Evolutionary conservation across 2,888 invertebrate species (phyloP).

Genomic region (Taenaris catops): DNA sequence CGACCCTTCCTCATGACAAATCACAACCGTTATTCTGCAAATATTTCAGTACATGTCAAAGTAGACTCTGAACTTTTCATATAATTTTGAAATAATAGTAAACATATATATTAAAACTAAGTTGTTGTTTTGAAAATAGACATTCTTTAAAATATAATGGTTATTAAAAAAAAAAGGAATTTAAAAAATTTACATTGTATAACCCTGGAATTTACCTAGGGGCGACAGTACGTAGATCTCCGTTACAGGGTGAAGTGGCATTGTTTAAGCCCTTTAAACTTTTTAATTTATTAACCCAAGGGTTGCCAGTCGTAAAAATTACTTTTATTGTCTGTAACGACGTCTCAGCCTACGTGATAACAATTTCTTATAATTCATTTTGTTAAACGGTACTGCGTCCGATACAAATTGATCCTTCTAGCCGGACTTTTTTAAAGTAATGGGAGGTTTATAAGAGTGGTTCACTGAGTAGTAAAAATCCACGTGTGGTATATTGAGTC

Average conservation of each 20-base stretch:
- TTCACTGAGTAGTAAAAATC: conserved; percentile 3
- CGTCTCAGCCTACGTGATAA: conserved; percentile 77
- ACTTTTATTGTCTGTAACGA: conserved; percentile 79
- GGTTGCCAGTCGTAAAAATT: conserved; percentile 76
- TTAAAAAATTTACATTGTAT: no score
- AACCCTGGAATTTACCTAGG: conserved; percentile 39
- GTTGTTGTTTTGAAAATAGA: no score
- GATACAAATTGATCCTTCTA: conserved; percentile 32
- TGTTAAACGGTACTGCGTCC: conserved; percentile 31
- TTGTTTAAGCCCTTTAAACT: conserved; percentile 70
- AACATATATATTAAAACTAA: no score
- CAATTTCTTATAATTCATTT: conserved; percentile 70
- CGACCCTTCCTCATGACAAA: no score
- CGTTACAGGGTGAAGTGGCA: conserved; percentile 64
- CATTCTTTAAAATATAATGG: no score
- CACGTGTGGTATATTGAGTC: conserved; percentile 38
- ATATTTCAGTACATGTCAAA: no score
- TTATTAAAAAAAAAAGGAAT: no score
- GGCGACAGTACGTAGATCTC: conserved; percentile 62
- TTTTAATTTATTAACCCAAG: conserved; percentile 76
- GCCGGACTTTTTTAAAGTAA: conserved; percentile 2
- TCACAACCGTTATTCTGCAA: no score
- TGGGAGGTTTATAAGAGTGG: conserved; percentile 19
- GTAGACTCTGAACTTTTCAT: no score
- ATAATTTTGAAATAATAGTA: no score